These are phyloP conservation scores for Morus bassanus DNA, from an alignment of 2,797 vertebrate genomes.

Conservation along the genomic window DNA sequence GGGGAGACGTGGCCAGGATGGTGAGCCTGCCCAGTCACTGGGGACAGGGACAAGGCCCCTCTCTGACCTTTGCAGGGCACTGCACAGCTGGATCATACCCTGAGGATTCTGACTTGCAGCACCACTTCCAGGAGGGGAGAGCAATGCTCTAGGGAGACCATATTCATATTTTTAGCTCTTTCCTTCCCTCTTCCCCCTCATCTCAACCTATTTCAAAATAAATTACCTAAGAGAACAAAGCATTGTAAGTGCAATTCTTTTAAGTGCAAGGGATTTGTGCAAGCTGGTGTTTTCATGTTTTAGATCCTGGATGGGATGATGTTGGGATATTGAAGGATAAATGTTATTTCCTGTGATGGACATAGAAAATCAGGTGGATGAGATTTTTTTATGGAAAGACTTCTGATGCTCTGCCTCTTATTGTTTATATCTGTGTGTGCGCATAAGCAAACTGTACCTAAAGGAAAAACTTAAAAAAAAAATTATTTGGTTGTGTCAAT, in stretches of 20 bases:
- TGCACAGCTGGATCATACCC: not conserved
- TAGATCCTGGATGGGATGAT: not conserved
- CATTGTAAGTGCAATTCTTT: not conserved
- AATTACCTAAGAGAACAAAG: not conserved
- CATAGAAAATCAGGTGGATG: not conserved
- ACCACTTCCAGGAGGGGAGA: not conserved
- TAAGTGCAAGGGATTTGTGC: not conserved
- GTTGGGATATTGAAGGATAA: not conserved
- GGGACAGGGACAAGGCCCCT: not conserved
- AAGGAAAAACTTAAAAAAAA: not conserved
- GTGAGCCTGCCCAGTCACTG: not conserved
- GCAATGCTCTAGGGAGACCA: not conserved
- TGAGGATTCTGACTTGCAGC: not conserved
- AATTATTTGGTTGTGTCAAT: not conserved
- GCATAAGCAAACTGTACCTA: not conserved
- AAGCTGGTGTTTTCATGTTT: not conserved
- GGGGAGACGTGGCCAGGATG: not conserved
- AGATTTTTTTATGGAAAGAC: not conserved
- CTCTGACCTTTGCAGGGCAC: not conserved
- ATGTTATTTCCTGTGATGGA: not conserved
- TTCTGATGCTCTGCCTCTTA: not conserved
- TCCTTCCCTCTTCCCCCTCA: not conserved
- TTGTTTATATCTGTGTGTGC: accelerated
- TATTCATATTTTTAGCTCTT: not conserved
- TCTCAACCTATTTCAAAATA: not conserved